phyloP scores from a whole-genome alignment of 2,797 vertebrate species.

The Orestias chungarensis region DNA sequence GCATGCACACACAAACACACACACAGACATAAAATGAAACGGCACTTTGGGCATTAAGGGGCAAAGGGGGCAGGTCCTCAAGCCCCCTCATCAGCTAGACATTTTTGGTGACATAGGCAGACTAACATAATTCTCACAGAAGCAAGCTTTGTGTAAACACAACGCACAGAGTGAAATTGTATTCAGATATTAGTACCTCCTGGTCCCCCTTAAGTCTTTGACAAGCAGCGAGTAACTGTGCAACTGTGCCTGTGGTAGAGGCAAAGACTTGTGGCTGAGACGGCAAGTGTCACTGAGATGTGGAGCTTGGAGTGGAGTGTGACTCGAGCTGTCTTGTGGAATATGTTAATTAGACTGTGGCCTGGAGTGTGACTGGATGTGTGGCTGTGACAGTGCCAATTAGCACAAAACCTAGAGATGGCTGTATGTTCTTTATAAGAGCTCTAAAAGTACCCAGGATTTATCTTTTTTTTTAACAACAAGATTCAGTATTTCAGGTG shows the following conservation, averaged over 20 bases:
- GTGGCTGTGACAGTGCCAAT: slow-evolving; percentile 5
- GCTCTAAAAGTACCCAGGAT: neutral
- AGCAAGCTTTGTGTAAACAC: neutral
- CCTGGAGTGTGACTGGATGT: slow-evolving; percentile 6
- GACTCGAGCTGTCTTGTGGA: slow-evolving; percentile 6
- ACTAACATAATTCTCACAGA: neutral
- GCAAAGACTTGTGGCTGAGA: neutral
- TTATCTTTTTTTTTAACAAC: neutral
- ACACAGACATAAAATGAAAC: too few species aligned
- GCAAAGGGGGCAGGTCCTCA: too few species aligned
- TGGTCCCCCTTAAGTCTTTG: slow-evolving; percentile 2
- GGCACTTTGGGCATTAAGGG: too few species aligned
- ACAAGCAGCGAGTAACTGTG: neutral
- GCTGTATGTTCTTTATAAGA: neutral
- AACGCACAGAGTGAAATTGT: neutral
- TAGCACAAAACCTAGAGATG: neutral
- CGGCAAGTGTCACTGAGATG: neutral
- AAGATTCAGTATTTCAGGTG: neutral
- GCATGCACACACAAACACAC: too few species aligned
- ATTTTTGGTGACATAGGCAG: neutral
- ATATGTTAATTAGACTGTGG: slow-evolving; percentile 1
- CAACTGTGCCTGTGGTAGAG: neutral
- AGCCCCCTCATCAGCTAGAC: too few species aligned
- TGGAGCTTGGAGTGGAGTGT: neutral
- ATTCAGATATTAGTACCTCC: neutral